A percentile compares a stretch with the other conserved stretches of the same genome.
Evolutionary conservation across 1,140 invertebrate genomes (phyloP).

Genomic region (Panagrolaimus sp.): DNA sequence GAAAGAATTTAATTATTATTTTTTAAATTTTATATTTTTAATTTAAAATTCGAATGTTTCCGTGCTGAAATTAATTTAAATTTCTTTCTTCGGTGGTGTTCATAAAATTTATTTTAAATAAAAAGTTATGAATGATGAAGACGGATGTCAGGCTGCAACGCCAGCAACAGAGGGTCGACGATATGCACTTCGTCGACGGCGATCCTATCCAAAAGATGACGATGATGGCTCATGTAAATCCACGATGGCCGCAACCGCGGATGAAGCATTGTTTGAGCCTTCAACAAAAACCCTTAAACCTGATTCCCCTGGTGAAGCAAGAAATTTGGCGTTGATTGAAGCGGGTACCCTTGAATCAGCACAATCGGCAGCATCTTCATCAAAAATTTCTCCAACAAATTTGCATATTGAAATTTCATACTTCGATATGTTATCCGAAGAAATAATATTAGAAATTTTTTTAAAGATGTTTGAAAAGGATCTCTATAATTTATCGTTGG

Average conservation of each 20-base stretch:
- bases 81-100: no score
- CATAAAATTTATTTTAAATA: no score
- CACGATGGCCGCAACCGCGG: conserved; percentile 52
- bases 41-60: no score
- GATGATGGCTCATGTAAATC: conserved; percentile 47
- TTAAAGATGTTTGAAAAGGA: conserved; percentile 52
- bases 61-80: no score
- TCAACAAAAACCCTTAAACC: conserved; percentile 45
- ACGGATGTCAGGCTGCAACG: background rate
- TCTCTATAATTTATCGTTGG: conserved; percentile 35
- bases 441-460: conserved; percentile 54
- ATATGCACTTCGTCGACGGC: conserved; percentile 17
- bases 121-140: no score
- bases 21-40: no score
- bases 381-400: no score
- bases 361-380: background rate
- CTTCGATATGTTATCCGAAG: conserved; percentile 46
- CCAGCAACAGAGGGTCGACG: conserved; percentile 20
- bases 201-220: conserved; percentile 46
- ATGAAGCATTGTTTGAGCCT: conserved; percentile 46
- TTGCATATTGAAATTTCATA: conserved; percentile 23
- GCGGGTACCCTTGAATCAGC: background rate
- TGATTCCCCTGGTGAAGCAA: conserved; percentile 55
- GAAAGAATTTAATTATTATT: no score
- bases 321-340: background rate